Base-by-base conservation (phyloP, 1,140 invertebrate species). In the Drosophila oshimai region DNA sequence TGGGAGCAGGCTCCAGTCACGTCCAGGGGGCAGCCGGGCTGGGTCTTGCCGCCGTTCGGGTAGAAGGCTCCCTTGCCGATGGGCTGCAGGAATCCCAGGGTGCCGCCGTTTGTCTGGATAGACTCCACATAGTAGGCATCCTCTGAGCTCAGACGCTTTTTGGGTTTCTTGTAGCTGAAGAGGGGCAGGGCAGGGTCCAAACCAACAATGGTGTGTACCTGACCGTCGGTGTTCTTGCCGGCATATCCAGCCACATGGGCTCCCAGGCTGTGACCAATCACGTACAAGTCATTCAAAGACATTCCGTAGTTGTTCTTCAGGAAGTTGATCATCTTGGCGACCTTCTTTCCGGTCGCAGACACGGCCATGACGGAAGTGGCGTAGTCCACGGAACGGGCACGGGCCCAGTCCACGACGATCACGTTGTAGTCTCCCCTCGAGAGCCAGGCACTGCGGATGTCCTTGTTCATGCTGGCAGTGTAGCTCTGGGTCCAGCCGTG, bases 321-420 rank as follows among this genome's bases (percentile, higher is more conserved):
- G 61, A 88, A 92, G 55, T 92, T 84, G 33, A 91, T 72, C 74
- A 92, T 73, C 6, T 10, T 13, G 17, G 86, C 83, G 1, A 92
- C 87, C 33, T 89, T 69, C 39, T 73, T 74, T 39, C 89, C 90
- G 20, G 91, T 80, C 10, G 46, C 53, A 10, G 47, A n/a, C 0
- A 92, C 90, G 54, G 86, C 73, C 34, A 70, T 20, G 1, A 78
- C 73, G 0, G 93, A 92, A 20, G 92, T 90, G 6, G 91, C 71
- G 17, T 93, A 93, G 34, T 93, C 93, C 3, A 92, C 80, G 29
- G 91, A 91, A 9, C 79, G 70, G 31, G 87, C 89, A 3, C 90
- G 77, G 6, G 90, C 92, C 95, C 95, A 95, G 64, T 95, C 94
- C 0, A 95, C 91, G 17, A 92, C 89, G 57, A 95, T 93, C 15